These are phyloP conservation scores for Apolygus lucorum DNA, from an alignment of 1,140 invertebrate genomes.

Conservation along the genomic window DNA sequence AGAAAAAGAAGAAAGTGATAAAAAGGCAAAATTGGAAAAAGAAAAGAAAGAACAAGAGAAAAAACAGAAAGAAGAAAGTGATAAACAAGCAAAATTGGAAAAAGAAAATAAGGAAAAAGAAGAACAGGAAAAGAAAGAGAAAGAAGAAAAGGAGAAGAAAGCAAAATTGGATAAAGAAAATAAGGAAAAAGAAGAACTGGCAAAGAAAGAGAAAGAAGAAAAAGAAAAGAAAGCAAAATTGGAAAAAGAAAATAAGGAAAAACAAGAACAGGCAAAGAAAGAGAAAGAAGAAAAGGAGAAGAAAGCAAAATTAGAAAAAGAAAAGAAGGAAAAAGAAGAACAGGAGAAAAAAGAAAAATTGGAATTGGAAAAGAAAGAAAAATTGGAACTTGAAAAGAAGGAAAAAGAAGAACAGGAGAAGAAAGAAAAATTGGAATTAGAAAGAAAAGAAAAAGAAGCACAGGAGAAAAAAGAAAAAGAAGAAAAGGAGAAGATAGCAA, in stretches of 20 bases:
- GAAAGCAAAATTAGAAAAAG: background rate
- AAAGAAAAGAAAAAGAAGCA: background rate
- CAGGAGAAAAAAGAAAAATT: too few species aligned
- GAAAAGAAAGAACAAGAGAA: background rate
- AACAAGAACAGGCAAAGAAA: background rate
- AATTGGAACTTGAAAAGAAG: constrained; percentile 18
- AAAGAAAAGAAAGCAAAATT: background rate
- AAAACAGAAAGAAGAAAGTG: constrained; percentile 25
- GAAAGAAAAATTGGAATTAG: background rate
- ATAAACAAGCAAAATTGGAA: background rate
- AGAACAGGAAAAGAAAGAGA: constrained; percentile 10
- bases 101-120: background rate
- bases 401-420: constrained; percentile 15
- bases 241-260: background rate
- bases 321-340: background rate
- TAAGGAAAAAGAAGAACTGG: background rate
- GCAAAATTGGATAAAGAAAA: background rate
- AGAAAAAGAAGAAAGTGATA: background rate
- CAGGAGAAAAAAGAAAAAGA: background rate
- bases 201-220: background rate
- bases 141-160: background rate
- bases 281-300: background rate
- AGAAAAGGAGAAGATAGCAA: constrained; percentile 13
- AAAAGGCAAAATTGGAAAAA: background rate
- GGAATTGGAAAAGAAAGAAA: constrained; percentile 1